Conservation (phyloP, 2,113 vertebrate species). For the human (Homo sapiens) region GRCh38 chr2:136255001-136255500, state of each 20-base stretch:
- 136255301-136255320: conserved; percentile 48
- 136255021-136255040: not conserved
- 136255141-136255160: not conserved
- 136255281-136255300: conserved; percentile 50
- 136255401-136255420: not conserved
- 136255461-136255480: not conserved
- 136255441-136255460: not conserved
- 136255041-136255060: not conserved
- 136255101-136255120: not conserved
- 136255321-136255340: not conserved
- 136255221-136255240: conserved; percentile 7
- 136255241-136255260: conserved; percentile 50
- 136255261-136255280: conserved; percentile 69
- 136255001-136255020: not conserved
- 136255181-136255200: not conserved
- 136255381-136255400: not conserved
- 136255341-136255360: not conserved
- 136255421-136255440: not conserved
- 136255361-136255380: not conserved
- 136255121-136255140: not conserved
- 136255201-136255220: conserved; percentile 25
- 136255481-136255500: not conserved
- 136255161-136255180: not conserved
- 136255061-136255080: not conserved
- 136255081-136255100: not conserved